A percentile compares a stretch with the other conserved stretches of the same genome.
Evolutionary conservation across 2,888 invertebrate genomes (phyloP).

Genomic region (Melangyna quadrimaculata): DNA sequence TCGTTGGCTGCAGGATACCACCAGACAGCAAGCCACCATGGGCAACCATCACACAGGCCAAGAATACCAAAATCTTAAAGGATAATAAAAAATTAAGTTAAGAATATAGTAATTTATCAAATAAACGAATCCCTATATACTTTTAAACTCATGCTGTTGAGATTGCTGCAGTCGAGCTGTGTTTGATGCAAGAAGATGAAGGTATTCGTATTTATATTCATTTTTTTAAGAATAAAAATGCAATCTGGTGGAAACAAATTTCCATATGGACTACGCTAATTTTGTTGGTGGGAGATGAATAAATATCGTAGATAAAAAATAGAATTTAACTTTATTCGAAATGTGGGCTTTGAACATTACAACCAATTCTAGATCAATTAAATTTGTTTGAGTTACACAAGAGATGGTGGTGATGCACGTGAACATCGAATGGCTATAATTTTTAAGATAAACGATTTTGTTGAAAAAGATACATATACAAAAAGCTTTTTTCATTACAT

Average conservation of each 20-base stretch:
- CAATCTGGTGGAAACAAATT: not conserved
- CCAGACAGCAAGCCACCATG: slow-evolving; percentile 17
- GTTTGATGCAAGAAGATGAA: not conserved
- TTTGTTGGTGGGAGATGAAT: not conserved
- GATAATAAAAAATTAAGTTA: not conserved
- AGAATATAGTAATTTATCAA: not conserved
- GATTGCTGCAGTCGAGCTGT: not conserved
- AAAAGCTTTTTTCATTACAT: too few species aligned
- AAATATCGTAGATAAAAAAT: not conserved
- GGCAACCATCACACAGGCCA: slow-evolving; percentile 34
- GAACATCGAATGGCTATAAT: not conserved
- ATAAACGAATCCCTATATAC: not conserved
- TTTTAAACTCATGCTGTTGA: slow-evolving; percentile 7
- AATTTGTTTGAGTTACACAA: not conserved
- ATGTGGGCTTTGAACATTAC: not conserved
- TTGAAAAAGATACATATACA: too few species aligned
- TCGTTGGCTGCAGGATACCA: slow-evolving; percentile 29
- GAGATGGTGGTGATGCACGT: not conserved
- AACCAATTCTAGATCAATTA: not conserved
- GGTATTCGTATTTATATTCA: slow-evolving; percentile 1
- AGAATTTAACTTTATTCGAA: not conserved
- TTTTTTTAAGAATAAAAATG: not conserved
- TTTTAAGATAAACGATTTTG: too few species aligned
- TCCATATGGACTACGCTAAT: not conserved
- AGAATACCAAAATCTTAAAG: slow-evolving; percentile 28